phyloP scores from a whole-genome alignment of 2,797 vertebrate species.

The Phaenicophaeus curvirostris region DNA sequence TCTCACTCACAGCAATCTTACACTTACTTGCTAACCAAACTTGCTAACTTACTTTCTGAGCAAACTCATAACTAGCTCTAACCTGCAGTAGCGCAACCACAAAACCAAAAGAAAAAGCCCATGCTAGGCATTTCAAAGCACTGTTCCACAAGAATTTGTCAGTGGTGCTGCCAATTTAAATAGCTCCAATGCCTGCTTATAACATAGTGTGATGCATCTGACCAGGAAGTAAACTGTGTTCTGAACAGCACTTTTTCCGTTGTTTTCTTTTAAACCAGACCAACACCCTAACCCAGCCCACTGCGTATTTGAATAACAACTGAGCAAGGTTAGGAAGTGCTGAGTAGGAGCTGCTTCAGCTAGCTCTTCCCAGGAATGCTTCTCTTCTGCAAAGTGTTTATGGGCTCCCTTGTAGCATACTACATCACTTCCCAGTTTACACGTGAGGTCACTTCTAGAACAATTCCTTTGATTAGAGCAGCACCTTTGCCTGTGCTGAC shows the following conservation, averaged over 20 bases:
- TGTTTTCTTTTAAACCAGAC: not conserved
- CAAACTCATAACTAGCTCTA: not conserved
- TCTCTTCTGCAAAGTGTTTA: not conserved
- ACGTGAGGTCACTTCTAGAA: not conserved
- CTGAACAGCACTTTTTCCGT: too few relatives aligned
- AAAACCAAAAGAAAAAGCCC: not conserved
- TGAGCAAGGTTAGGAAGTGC: not conserved
- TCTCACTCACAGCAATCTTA: not conserved
- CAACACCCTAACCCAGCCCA: not conserved
- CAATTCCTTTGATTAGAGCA: not conserved
- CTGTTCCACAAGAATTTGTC: conserved; percentile 32
- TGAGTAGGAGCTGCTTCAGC: not conserved
- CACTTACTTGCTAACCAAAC: not conserved
- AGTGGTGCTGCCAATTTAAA: conserved; percentile 32
- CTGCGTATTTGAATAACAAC: not conserved
- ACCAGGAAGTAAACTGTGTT: not conserved
- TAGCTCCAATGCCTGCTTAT: not conserved
- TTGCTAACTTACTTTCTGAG: not conserved
- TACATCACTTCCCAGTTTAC: not conserved
- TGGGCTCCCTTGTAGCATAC: not conserved
- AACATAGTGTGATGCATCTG: not conserved
- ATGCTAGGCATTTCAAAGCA: conserved; percentile 8
- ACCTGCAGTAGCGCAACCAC: not conserved
- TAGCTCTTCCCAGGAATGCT: not conserved
- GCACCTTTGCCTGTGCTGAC: not conserved